These are phyloP conservation scores for Anarrhichthys ocellatus DNA, from an alignment of 2,113 vertebrate genomes.

Conservation along the genomic window DNA sequence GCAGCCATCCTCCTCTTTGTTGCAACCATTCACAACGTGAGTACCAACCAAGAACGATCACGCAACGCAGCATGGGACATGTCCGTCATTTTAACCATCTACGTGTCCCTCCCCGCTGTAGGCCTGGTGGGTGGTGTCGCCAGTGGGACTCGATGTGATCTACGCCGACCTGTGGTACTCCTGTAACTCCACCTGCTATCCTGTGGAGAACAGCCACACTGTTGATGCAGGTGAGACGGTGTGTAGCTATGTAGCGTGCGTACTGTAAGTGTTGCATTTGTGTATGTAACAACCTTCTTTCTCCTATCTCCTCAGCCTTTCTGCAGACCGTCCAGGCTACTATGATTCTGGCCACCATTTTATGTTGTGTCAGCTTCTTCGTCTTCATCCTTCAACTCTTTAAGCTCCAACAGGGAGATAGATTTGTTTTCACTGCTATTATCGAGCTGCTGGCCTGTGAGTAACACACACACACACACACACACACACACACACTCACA, in stretches of 20 bases:
- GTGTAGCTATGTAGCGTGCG: not conserved
- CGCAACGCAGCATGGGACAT: not conserved
- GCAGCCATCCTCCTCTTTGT: slow-evolving; percentile 80
- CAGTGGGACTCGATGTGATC: not conserved
- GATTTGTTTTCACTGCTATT: slow-evolving; percentile 91
- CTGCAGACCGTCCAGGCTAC: slow-evolving; percentile 92
- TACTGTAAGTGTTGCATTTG: not conserved
- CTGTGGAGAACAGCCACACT: slow-evolving; percentile 70
- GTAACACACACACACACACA: slow-evolving; percentile 67
- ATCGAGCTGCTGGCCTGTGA: slow-evolving; percentile 94
- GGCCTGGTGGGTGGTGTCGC: slow-evolving; percentile 81
- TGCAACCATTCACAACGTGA: slow-evolving; percentile 83
- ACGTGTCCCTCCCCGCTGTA: slow-evolving; percentile 27
- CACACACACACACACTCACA: not conserved
- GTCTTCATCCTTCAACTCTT: slow-evolving; percentile 97
- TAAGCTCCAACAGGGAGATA: slow-evolving; percentile 94
- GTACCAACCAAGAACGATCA: slow-evolving; percentile 25
- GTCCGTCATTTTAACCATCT: not conserved
- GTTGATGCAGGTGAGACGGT: slow-evolving; percentile 60
- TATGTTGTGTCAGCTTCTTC: slow-evolving; percentile 92
- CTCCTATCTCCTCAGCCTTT: slow-evolving; percentile 81
- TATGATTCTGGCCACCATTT: slow-evolving; percentile 92
- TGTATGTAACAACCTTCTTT: not conserved
- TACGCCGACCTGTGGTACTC: slow-evolving; percentile 82
- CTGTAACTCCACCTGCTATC: slow-evolving; percentile 80